Percentiles rank a stretch among this genome's conserved stretches.
phyloP scores from a whole-genome alignment of 2,797 vertebrate genomes.

The Octomys mimax region DNA sequence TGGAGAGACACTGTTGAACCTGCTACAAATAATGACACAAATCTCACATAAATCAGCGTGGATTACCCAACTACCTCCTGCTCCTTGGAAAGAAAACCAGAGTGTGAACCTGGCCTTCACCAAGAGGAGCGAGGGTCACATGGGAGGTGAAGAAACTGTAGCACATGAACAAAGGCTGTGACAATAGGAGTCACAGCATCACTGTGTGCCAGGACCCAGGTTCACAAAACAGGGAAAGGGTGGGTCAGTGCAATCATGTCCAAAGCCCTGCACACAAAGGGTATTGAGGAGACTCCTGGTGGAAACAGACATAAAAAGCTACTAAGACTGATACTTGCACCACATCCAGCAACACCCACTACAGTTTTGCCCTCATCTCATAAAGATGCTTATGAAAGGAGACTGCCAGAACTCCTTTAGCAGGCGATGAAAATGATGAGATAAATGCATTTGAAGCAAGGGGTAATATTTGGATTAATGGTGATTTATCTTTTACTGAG shows the following conservation, averaged over 20 bases:
- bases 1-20: neutral
- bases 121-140: neutral
- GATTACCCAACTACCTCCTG: neutral
- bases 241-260: neutral
- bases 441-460: neutral
- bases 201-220: neutral
- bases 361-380: neutral
- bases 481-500: neutral
- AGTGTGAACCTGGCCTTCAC: neutral
- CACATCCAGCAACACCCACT: neutral
- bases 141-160: neutral
- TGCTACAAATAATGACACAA: neutral
- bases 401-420: neutral
- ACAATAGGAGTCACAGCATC: neutral
- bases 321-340: neutral
- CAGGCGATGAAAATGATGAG: neutral
- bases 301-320: neutral
- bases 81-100: neutral
- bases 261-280: neutral
- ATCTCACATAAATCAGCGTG: neutral
- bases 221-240: neutral
- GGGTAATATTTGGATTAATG: neutral
- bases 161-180: neutral
- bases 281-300: neutral
- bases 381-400: neutral